Evolutionary conservation across 1,140 invertebrate genomes (phyloP), one percentile per base, ranked within the genome.

Genomic region (Bombus balteatus): DNA sequence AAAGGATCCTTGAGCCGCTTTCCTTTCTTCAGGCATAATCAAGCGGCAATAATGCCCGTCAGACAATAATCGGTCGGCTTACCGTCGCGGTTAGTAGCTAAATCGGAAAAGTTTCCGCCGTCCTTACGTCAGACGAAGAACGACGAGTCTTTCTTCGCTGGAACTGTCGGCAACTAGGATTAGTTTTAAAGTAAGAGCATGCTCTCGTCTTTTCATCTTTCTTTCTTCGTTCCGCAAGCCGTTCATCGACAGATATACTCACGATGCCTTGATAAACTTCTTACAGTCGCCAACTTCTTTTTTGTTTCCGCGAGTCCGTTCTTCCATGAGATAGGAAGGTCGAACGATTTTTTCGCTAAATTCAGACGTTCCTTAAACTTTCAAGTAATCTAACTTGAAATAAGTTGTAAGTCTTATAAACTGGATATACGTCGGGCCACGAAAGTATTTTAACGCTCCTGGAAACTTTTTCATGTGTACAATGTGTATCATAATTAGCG

Each of bases 181-280:
- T 87, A 87, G 73, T 87, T 87, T 87, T 87, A 83, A 87, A 87
- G 81, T 87, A 83, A 83, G 85, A 85, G 83, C 32, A 57, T 22
- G 76, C 47, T 72, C 62, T 39, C 12, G 43, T 18, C 70, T 32
- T 25, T 76, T 28, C 75, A 25, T 73, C 66, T 25, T 76, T 43
- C 53, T 37, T 53, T 32, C 53, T 34, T 81, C 32, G 32, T 41
- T 39, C 34, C 34, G 13, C 34, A 12, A 25, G 5, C 34, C 25
- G 25, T 70, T 39, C 57, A 70, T 71, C 74, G 70, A 41, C 18
- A 81, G 22, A 79, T 70, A 65, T 43, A 71, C 22, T 47, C 68
- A 37, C 47, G 43, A 75, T 37, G 59, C 68, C 47, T 70, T 70
- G 79, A 81, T 57, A 81, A 86, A 86, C 84, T 86, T 86, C 68